Conservation (phyloP, 1,140 invertebrate species). For the Belonocnema kinseyi region DNA sequence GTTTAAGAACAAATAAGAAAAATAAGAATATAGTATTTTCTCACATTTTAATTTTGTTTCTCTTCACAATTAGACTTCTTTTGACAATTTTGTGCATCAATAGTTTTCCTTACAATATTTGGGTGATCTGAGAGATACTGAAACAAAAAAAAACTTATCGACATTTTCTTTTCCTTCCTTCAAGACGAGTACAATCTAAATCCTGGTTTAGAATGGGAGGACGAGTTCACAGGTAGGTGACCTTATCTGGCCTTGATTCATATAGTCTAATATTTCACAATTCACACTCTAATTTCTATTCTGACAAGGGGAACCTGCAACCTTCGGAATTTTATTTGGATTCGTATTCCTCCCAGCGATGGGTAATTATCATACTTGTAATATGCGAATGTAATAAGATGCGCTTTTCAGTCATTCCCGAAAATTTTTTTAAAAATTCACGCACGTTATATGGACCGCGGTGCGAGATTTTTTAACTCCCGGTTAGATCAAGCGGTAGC, state of each 20-base stretch:
- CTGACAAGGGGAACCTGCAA: neutral
- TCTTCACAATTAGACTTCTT: neutral
- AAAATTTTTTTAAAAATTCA: too few species aligned
- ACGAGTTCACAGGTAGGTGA: constrained; percentile 99
- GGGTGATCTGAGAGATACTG: constrained; percentile 54
- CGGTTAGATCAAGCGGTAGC: too few species aligned
- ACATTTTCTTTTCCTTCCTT: constrained; percentile 87
- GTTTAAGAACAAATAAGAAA: too few species aligned
- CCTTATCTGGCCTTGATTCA: constrained; percentile 68
- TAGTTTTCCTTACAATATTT: constrained; percentile 52
- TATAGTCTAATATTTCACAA: constrained; percentile 17
- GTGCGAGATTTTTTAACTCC: too few species aligned
- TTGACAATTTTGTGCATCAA: constrained; percentile 52
- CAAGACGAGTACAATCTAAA: constrained; percentile 99
- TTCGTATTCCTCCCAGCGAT: too few species aligned
- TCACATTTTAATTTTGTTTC: neutral
- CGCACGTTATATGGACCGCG: too few species aligned
- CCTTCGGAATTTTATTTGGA: too few species aligned
- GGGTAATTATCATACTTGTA: too few species aligned
- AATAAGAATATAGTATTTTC: constrained; percentile 9
- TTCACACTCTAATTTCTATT: constrained; percentile 33
- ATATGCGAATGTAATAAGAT: too few species aligned
- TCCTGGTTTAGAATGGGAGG: constrained; percentile 99
- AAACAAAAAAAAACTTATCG: constrained; percentile 73
- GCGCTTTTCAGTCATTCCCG: too few species aligned